phyloP scores from a whole-genome alignment of 2,888 invertebrate genomes.

The Conus canariensis region DNA sequence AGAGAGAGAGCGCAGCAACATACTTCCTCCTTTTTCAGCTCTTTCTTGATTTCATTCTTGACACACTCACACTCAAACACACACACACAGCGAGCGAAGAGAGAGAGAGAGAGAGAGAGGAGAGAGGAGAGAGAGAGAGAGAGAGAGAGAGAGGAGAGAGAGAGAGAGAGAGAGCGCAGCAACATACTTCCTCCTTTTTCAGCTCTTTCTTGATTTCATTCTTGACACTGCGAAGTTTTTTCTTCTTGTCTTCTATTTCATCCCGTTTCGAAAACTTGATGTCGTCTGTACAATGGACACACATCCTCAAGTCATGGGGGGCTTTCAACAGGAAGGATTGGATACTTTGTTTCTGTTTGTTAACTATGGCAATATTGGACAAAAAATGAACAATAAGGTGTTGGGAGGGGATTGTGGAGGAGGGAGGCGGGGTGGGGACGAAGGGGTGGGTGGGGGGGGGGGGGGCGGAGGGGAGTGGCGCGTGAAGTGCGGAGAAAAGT shows the following conservation, averaged over 20 bases:
- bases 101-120: background rate
- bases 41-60: conserved; percentile 69
- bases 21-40: conserved; percentile 61
- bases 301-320: too few species aligned
- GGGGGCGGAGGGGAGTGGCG: too few species aligned
- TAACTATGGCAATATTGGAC: too few species aligned
- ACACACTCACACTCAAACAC: conserved; percentile 44
- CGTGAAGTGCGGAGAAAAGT: too few species aligned
- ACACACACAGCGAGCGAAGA: background rate
- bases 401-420: too few species aligned
- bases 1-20: background rate
- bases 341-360: too few species aligned
- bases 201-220: conserved; percentile 69
- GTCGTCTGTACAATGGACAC: conserved; percentile 48
- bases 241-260: conserved; percentile 70
- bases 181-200: conserved; percentile 55
- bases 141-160: background rate
- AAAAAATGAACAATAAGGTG: too few species aligned
- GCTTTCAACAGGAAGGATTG: too few species aligned
- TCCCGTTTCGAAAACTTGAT: conserved; percentile 60
- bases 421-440: too few species aligned
- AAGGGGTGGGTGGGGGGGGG: too few species aligned
- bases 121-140: background rate
- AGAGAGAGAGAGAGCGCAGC: background rate
- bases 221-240: conserved; percentile 69